A percentile compares a stretch with the other conserved stretches of the same genome.
phyloP scores from a whole-genome alignment of 2,888 invertebrate species.

The Troides helena region DNA sequence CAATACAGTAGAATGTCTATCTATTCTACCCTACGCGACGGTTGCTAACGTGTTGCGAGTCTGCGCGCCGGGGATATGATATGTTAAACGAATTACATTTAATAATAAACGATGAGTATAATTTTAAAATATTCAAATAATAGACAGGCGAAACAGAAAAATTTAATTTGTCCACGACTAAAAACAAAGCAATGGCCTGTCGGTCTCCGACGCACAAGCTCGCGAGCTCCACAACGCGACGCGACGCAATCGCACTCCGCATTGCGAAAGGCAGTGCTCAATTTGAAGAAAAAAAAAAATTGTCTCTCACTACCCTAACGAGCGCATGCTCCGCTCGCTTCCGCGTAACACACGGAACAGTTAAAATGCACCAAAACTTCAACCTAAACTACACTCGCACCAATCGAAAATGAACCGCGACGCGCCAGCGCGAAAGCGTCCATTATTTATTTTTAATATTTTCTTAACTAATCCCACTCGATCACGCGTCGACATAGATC shows the following conservation, averaged over 20 bases:
- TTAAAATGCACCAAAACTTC: slow-evolving; percentile 10
- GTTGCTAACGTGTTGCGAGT: slow-evolving; percentile 7
- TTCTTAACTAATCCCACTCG: background rate
- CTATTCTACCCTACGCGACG: slow-evolving; percentile 30
- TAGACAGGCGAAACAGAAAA: background rate
- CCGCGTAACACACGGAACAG: slow-evolving; percentile 1
- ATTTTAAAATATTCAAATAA: background rate
- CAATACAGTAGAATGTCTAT: slow-evolving; percentile 41
- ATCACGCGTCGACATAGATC: background rate
- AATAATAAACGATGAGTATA: background rate
- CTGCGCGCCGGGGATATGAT: background rate
- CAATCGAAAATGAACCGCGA: slow-evolving; percentile 13
- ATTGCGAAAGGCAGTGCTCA: slow-evolving; percentile 5
- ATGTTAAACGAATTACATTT: background rate
- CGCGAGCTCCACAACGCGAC: background rate
- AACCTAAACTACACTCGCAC: slow-evolving; percentile 13
- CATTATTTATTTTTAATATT: background rate
- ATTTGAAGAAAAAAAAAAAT: slow-evolving; percentile 11
- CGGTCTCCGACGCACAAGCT: slow-evolving; percentile 16
- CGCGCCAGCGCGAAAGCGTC: slow-evolving; percentile 27
- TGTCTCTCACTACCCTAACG: background rate
- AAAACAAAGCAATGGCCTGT: background rate
- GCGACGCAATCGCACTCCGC: background rate
- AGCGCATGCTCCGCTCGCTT: too few species aligned
- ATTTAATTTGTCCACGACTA: too few species aligned